These are phyloP conservation scores for Hemicordylus capensis DNA, from an alignment of 2,113 vertebrate species.

Conservation along the genomic window DNA sequence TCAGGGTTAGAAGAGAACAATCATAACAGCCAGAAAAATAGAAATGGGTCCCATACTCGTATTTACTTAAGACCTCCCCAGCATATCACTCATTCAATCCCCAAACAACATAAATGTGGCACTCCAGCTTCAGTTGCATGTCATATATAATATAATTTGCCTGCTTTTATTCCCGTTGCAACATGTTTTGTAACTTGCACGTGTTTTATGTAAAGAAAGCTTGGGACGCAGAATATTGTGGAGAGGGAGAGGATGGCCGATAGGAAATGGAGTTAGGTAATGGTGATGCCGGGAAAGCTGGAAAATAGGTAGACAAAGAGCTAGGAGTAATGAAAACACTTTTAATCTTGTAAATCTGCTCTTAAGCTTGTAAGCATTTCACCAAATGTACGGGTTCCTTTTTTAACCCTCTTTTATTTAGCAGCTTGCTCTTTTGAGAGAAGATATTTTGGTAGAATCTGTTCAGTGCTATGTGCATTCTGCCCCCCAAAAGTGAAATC, in stretches of 20 bases:
- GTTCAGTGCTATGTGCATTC: neutral
- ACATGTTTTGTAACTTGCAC: too few relatives aligned
- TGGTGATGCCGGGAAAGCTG: too few relatives aligned
- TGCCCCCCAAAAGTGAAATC: neutral
- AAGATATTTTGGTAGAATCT: neutral
- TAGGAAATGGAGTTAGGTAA: neutral
- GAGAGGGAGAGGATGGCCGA: too few relatives aligned
- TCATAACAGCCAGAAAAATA: neutral
- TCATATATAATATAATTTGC: neutral
- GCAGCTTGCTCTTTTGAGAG: neutral
- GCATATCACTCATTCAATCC: neutral
- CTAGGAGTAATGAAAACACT: neutral
- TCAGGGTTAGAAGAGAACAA: neutral
- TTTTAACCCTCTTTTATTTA: too few relatives aligned
- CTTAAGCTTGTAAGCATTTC: neutral
- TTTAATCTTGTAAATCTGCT: neutral
- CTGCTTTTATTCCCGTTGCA: neutral
- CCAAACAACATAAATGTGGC: neutral
- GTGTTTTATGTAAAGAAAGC: neutral
- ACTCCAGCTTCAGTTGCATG: neutral
- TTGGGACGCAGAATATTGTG: neutral
- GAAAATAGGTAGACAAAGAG: neutral
- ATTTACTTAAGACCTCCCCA: neutral
- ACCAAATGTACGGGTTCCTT: neutral
- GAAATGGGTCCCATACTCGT: neutral